Evolutionary conservation across 2,113 vertebrate genomes (phyloP).

Genomic region (Carassius carassius): DNA sequence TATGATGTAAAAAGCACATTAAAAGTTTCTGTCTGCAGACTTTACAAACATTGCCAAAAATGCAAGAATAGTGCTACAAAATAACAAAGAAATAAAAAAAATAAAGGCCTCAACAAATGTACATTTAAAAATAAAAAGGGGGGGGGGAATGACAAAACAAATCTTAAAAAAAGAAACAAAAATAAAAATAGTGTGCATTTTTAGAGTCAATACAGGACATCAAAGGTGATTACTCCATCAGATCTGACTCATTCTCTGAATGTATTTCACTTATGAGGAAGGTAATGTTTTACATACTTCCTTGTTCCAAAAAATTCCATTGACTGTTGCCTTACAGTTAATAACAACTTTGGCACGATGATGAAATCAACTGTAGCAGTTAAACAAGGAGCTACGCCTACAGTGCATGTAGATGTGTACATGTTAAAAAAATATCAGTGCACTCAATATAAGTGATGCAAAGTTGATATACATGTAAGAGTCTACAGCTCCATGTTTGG

Average conservation of each 20-base stretch:
- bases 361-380: neutral
- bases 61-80: neutral
- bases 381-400: neutral
- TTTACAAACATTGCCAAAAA: neutral
- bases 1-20: neutral
- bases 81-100: neutral
- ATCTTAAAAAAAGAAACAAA: too few relatives aligned
- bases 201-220: neutral
- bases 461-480: neutral
- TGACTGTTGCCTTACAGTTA: neutral
- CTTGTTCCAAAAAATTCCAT: neutral
- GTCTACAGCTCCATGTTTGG: neutral
- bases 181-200: neutral
- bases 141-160: too few relatives aligned
- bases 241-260: neutral
- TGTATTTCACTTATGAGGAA: neutral
- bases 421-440: neutral
- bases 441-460: neutral
- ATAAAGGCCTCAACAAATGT: constrained; percentile 1
- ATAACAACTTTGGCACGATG: neutral
- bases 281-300: neutral
- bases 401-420: too few relatives aligned
- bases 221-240: neutral
- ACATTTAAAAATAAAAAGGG: neutral
- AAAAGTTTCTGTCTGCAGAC: neutral